Evolutionary conservation across 2,888 invertebrate genomes (phyloP).

Genomic region (Helleia helle): DNA sequence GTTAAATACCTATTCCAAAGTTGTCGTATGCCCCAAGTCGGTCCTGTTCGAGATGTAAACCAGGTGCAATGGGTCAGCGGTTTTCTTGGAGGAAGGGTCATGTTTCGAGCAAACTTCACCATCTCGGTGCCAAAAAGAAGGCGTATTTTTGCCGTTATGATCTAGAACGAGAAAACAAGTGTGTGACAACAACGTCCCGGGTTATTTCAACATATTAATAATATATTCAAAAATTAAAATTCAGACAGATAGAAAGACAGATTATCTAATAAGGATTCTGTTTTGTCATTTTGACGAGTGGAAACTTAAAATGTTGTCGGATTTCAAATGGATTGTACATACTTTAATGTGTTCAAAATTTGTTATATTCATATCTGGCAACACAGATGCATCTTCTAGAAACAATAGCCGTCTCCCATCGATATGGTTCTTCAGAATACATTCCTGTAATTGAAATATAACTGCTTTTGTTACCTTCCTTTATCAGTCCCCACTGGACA

Average conservation of each 20-base stretch:
- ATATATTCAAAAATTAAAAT: no score
- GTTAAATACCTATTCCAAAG: slow-evolving; percentile 42
- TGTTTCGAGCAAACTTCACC: slow-evolving; percentile 45
- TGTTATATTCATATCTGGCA: slow-evolving; percentile 60
- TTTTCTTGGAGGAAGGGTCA: slow-evolving; percentile 53
- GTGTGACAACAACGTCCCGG: no score
- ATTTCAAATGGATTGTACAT: no score
- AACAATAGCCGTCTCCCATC: slow-evolving; percentile 58
- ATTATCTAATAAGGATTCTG: no score
- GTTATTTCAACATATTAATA: no score
- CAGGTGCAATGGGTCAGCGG: slow-evolving; percentile 65
- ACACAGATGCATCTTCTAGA: slow-evolving; percentile 57
- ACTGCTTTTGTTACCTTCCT: no score
- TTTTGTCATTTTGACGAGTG: no score
- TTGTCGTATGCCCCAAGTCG: slow-evolving; percentile 49
- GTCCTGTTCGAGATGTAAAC: slow-evolving; percentile 66
- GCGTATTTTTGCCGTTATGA: slow-evolving; percentile 41
- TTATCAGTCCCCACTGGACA: no score
- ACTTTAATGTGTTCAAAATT: slow-evolving; percentile 59
- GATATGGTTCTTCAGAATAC: slow-evolving; percentile 51
- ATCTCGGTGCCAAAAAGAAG: slow-evolving; percentile 52
- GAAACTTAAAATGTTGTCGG: no score
- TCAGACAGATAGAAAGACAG: no score
- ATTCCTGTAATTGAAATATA: slow-evolving; percentile 35
- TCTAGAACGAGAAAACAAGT: slow-evolving; percentile 33